These are phyloP conservation scores for Dysidea cf. avara DNA, from an alignment of 37 sponge, comb jelly and placozoan species.

Conservation along the genomic window DNA sequence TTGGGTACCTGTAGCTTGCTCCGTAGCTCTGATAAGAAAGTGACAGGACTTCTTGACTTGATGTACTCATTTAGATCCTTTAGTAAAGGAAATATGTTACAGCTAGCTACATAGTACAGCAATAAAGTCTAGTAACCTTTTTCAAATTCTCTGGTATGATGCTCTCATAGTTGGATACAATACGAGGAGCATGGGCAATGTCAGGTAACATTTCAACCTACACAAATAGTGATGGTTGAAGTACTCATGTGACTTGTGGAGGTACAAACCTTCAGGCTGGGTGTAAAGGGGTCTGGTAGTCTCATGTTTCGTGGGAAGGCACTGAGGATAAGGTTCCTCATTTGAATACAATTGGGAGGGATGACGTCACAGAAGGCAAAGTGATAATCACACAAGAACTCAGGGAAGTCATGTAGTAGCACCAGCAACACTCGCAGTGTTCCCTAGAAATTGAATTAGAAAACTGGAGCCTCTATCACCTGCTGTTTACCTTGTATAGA, in stretches of 20 bases:
- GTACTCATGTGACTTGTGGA: not conserved
- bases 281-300: conserved; percentile 99
- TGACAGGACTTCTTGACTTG: conserved; percentile 83
- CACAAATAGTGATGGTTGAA: not conserved
- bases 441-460: conserved; percentile 50
- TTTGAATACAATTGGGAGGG: conserved; percentile 99
- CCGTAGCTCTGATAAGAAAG: conserved; percentile 84
- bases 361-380: conserved; percentile 99
- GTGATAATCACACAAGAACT: conserved; percentile 99
- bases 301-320: conserved; percentile 99
- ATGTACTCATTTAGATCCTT: conserved; percentile 90
- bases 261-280: conserved; percentile 92
- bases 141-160: conserved; percentile 82
- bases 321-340: conserved; percentile 97
- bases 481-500: conserved; percentile 81
- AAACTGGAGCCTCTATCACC: not conserved
- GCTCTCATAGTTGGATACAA: conserved; percentile 79
- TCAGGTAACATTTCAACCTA: conserved; percentile 96
- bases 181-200: conserved; percentile 90
- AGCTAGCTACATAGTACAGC: not conserved
- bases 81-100: not conserved
- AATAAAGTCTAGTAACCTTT: conserved; percentile 41
- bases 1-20: conserved; percentile 69
- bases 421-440: conserved; percentile 95
- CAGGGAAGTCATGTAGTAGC: conserved; percentile 98